These are phyloP conservation scores for Mus spretus DNA, from an alignment of 2,797 vertebrate genomes.

Conservation along the genomic window DNA sequence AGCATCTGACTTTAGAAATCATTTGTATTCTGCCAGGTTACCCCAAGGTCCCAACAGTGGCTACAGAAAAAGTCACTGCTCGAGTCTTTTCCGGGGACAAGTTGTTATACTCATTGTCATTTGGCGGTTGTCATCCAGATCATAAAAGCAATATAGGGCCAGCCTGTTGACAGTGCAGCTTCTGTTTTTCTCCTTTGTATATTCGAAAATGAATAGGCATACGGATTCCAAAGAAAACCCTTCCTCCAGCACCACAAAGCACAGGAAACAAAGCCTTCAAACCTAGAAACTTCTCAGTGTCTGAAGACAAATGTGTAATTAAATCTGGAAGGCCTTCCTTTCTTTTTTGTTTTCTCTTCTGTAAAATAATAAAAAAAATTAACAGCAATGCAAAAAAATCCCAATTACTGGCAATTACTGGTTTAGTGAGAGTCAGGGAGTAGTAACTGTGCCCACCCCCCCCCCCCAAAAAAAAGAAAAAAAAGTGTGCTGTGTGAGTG, in stretches of 20 bases:
- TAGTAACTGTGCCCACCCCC: conserved; percentile 44
- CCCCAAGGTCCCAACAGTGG: background rate
- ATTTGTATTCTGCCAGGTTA: background rate
- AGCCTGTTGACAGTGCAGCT: conserved; percentile 46
- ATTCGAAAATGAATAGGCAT: conserved; percentile 68
- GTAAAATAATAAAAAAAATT: background rate
- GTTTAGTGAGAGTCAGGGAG: conserved; percentile 72
- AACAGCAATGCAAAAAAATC: conserved; percentile 6
- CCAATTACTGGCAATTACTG: conserved; percentile 53
- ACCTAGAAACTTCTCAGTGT: conserved; percentile 69
- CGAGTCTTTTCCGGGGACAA: background rate
- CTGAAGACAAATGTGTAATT: conserved; percentile 81
- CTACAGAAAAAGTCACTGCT: background rate
- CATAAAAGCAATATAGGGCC: conserved; percentile 29
- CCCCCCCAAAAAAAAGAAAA: conserved; percentile 56
- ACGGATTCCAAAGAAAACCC: conserved; percentile 77
- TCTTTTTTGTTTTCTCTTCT: conserved; percentile 37
- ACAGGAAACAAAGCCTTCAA: conserved; percentile 63
- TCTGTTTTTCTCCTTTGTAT: conserved; percentile 72
- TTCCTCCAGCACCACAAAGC: conserved; percentile 50
- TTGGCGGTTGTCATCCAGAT: conserved; percentile 33
- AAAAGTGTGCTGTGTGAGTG: conserved; percentile 71
- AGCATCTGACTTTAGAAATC: background rate
- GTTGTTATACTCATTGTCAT: conserved; percentile 53
- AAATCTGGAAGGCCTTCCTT: conserved; percentile 75